Percentiles rank a stretch among this genome's conserved stretches.
Evolutionary conservation across 2,113 vertebrate genomes (phyloP).

Genomic region (Sula dactylatra): DNA sequence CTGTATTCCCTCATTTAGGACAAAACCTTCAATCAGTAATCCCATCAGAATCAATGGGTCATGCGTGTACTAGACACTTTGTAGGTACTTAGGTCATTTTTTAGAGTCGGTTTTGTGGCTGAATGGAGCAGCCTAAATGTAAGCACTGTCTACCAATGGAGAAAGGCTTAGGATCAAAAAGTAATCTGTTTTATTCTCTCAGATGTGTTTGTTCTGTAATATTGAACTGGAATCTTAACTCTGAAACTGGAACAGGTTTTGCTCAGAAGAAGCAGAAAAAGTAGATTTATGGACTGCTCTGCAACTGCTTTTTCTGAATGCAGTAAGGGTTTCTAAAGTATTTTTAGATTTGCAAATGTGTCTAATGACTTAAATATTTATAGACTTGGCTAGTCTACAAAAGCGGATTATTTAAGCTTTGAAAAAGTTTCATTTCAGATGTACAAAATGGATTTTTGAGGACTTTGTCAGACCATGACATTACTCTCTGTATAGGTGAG

Average conservation of each 20-base stretch:
- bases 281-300: neutral
- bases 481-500: neutral
- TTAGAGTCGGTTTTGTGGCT: neutral
- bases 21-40: neutral
- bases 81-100: neutral
- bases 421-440: neutral
- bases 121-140: neutral
- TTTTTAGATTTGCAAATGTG: neutral
- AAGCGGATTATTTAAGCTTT: neutral
- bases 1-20: neutral
- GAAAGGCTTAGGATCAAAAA: neutral
- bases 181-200: neutral
- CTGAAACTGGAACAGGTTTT: neutral
- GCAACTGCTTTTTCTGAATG: neutral
- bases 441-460: neutral
- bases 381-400: neutral
- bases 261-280: neutral
- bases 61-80: neutral
- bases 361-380: neutral
- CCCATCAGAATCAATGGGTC: neutral
- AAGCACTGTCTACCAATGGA: neutral
- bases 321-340: neutral
- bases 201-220: neutral
- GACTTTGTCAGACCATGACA: neutral
- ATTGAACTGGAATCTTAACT: neutral